phyloP scores from a whole-genome alignment of 2,888 invertebrate genomes.

The Sminthurinus aureus region DNA sequence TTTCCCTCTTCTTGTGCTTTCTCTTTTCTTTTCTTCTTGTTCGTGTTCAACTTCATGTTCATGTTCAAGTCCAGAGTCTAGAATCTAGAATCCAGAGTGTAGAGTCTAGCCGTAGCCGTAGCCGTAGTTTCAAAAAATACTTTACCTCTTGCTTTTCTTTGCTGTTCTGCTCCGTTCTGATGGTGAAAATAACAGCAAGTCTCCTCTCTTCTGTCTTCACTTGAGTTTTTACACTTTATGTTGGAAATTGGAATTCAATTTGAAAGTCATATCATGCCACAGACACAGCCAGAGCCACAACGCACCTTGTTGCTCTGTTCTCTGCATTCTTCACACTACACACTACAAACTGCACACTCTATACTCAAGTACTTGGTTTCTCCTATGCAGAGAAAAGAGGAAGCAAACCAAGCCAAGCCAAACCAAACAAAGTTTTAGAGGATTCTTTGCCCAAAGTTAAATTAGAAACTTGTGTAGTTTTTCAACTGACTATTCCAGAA shows the following conservation, averaged over 20 bases:
- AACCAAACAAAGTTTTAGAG: slow-evolving; percentile 3
- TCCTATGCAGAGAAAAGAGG: neutral
- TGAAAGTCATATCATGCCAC: no score
- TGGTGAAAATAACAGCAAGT: no score
- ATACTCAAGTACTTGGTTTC: neutral
- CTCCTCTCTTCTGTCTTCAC: neutral
- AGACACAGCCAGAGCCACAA: no score
- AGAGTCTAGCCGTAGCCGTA: no score
- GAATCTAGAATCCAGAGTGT: no score
- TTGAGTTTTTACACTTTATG: neutral
- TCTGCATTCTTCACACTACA: no score
- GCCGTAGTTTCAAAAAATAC: neutral
- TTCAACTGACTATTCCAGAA: no score
- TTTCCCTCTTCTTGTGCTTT: neutral
- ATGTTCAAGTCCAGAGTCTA: no score
- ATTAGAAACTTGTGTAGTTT: slow-evolving; percentile 22
- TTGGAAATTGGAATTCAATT: no score
- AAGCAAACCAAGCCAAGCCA: neutral
- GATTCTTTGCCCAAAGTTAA: slow-evolving; percentile 29
- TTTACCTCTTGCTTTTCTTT: neutral
- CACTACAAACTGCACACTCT: no score
- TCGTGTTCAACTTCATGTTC: no score
- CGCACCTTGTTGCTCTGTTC: no score
- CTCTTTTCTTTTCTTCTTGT: neutral
- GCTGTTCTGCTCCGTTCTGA: neutral